Evolutionary conservation across 2,797 vertebrate species (phyloP).

Genomic region (Alauda arvensis): DNA sequence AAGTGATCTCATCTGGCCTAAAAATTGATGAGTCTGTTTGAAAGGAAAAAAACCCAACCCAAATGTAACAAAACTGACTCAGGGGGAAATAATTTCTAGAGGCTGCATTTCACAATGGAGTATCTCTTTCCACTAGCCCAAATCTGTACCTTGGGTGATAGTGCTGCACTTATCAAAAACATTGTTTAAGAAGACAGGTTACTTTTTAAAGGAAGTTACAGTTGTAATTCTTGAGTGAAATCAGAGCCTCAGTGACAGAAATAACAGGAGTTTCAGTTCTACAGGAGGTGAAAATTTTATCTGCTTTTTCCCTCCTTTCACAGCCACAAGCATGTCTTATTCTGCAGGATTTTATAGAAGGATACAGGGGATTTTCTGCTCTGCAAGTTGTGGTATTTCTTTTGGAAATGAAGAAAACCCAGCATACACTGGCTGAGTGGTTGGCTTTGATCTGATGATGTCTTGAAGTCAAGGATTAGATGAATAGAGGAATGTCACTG

Average conservation of each 20-base stretch:
- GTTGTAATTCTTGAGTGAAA: not conserved
- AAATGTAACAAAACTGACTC: not conserved
- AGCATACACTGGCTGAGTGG: not conserved
- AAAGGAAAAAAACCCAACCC: not conserved
- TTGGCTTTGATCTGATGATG: constrained; percentile 10
- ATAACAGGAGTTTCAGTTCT: not conserved
- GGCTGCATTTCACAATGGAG: not conserved
- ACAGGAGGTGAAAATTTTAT: not conserved
- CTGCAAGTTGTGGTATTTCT: constrained; percentile 2
- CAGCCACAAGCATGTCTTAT: not conserved
- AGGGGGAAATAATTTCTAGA: constrained; percentile 9
- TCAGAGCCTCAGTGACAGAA: not conserved
- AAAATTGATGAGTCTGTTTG: constrained; percentile 12
- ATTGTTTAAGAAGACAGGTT: not conserved
- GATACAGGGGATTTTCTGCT: constrained; percentile 19
- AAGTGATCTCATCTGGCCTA: constrained; percentile 14
- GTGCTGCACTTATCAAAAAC: not conserved
- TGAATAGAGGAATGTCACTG: not conserved
- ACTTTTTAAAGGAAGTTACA: not conserved
- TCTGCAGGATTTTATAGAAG: not conserved
- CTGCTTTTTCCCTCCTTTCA: not conserved
- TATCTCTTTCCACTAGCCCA: not conserved
- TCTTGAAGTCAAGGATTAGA: not conserved
- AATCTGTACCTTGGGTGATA: not conserved
- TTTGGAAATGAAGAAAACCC: not conserved